A percentile compares a stretch with the other conserved stretches of the same genome.
phyloP scores from a whole-genome alignment of 2,797 vertebrate genomes.

The Rhinoraja longicauda region DNA sequence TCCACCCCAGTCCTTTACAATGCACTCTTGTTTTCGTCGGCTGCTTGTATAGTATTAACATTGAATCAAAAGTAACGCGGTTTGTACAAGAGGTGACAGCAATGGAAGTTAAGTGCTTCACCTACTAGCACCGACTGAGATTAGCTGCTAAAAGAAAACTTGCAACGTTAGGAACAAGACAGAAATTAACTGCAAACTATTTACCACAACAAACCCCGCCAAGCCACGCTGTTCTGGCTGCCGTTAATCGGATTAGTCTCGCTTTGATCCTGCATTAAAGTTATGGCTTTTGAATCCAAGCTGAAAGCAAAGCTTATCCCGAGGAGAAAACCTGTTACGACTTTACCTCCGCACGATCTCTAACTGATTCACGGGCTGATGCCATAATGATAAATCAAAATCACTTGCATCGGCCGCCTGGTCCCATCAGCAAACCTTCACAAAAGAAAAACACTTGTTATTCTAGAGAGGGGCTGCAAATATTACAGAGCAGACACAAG shows the following conservation, averaged over 20 bases:
- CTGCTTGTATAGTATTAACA: neutral
- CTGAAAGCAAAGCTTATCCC: neutral
- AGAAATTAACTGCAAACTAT: neutral
- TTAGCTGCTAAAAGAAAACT: neutral
- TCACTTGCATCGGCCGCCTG: neutral
- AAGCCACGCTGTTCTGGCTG: neutral
- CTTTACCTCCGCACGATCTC: neutral
- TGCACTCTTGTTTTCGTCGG: neutral
- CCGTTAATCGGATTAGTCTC: neutral
- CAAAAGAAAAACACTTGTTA: neutral
- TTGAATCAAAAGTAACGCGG: neutral
- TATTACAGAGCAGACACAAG: no score
- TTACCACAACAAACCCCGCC: neutral
- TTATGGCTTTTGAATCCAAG: neutral
- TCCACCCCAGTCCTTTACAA: neutral
- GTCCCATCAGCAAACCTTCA: neutral
- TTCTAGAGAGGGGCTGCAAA: neutral
- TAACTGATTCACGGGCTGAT: neutral
- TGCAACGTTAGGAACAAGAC: neutral
- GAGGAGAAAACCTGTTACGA: neutral
- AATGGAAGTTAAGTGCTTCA: neutral
- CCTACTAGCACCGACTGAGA: neutral
- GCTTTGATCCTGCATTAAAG: neutral
- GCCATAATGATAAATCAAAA: neutral
- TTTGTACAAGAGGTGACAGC: neutral